Conservation (phyloP, 2,113 vertebrate species). For the Bos indicus region DNA sequence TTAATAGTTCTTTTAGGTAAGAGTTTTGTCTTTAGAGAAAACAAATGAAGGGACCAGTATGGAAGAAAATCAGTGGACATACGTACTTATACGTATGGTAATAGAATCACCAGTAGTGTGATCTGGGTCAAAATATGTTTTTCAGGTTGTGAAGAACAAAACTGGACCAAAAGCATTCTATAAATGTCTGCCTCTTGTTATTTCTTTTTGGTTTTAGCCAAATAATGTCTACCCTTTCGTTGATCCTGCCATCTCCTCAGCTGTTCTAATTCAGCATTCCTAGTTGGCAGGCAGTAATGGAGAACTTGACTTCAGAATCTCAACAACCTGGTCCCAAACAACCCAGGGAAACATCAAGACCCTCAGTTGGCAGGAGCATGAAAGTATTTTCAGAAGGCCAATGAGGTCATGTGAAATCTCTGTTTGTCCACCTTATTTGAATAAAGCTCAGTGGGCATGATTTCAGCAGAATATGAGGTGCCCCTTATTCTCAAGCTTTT, state of each 20-base stretch:
- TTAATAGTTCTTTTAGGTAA: not conserved
- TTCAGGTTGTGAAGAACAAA: not conserved
- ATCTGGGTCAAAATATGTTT: not conserved
- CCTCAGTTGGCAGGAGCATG: not conserved
- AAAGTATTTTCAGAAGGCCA: not conserved
- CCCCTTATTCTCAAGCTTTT: not conserved
- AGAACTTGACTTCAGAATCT: not conserved
- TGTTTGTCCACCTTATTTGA: not conserved
- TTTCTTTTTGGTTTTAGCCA: not conserved
- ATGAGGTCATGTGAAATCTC: not conserved
- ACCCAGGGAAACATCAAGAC: not conserved
- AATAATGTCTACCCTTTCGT: not conserved
- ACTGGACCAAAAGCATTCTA: not conserved
- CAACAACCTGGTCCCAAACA: not conserved
- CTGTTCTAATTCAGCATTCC: not conserved
- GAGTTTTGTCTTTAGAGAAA: not conserved
- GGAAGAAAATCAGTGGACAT: not conserved
- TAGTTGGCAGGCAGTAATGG: not conserved
- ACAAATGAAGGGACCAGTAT: not conserved
- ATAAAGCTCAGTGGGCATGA: not conserved
- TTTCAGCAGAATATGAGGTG: not conserved
- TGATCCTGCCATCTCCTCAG: not conserved
- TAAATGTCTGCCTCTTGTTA: not conserved
- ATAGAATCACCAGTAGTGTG: not conserved
- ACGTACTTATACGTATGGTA: not conserved